Base-by-base conservation (phyloP, 2,797 vertebrate species). In the Eulemur coronatus region DNA sequence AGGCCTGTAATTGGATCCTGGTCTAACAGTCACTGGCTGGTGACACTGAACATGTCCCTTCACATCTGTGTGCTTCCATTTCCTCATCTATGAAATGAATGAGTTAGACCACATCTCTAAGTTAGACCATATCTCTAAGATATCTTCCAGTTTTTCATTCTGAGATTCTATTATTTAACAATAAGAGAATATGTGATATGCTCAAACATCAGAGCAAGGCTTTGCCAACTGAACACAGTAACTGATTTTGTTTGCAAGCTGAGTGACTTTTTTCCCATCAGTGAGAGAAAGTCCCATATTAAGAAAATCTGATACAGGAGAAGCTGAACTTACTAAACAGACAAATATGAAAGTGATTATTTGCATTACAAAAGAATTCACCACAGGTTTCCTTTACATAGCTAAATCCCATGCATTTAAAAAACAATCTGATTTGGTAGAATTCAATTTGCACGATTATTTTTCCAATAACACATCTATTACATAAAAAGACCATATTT, bases 301-400 rank as follows among this genome's bases (percentile, higher is more conserved):
- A 92, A 75, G 43, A 93, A 94, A 93, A 96, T 73, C 72, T 28
- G 70, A 96, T 93, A 78, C 59, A 78, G 7, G 52, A 92, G 86
- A 93, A 26, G 76, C 72, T 94, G 76, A 85, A 94, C 20, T 89
- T 87, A 78, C 92, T 87, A 84, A 96, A 94, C 67, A 97, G 96
- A 96, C 70, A 96, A 97, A 96, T 94, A 89, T 96, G 75, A 96
- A 59, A 43, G 75, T 84, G 89, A 88, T 93, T 89, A 93, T 97
- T 96, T 96, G 95, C 97, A 96, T 97, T 91, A 89, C 95, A 97
- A 96, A 96, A 87, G 89, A 96, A 97, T 92, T 88, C 91, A 84
- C 95, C 79, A 85, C 50, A 91, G 84, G 73, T 97, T 98, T 96
- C 80, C 80, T 94, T 97, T 95, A 97, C 95, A 96, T 75, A 95